Percentiles rank a stretch among this genome's conserved stretches.
These are phyloP conservation scores for Nasua narica DNA, from an alignment of 2,797 vertebrate genomes.

Conservation along the genomic window DNA sequence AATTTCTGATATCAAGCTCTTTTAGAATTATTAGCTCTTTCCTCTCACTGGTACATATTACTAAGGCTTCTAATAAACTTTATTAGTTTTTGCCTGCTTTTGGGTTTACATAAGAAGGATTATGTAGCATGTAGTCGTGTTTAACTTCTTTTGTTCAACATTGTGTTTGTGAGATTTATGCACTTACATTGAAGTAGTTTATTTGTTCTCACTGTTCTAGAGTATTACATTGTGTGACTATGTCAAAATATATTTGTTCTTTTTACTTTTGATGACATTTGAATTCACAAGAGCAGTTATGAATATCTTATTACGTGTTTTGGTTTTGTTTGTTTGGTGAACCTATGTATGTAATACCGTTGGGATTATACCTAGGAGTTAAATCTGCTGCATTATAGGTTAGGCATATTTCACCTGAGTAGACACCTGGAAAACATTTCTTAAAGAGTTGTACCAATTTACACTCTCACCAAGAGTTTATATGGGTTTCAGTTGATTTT, in stretches of 20 bases:
- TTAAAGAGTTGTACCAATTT: background rate
- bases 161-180: background rate
- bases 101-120: background rate
- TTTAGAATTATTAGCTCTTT: background rate
- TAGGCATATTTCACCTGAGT: background rate
- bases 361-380: background rate
- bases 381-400: background rate
- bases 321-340: background rate
- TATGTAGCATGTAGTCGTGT: background rate
- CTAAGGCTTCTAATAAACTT: background rate
- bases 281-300: background rate
- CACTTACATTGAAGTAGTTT: background rate
- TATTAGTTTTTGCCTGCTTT: background rate
- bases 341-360: background rate
- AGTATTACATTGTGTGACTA: background rate
- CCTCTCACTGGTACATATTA: background rate
- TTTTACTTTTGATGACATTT: background rate
- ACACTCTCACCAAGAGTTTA: background rate
- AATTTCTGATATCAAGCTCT: background rate
- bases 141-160: background rate
- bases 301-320: background rate
- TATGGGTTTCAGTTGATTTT: background rate
- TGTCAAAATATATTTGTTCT: background rate
- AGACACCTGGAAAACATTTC: background rate
- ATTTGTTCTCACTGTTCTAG: background rate